Evolutionary conservation across 64 coral and sea anemone genomes (phyloP), one percentile per base, ranked within the genome.

Genomic region (Trachythela sp.): DNA sequence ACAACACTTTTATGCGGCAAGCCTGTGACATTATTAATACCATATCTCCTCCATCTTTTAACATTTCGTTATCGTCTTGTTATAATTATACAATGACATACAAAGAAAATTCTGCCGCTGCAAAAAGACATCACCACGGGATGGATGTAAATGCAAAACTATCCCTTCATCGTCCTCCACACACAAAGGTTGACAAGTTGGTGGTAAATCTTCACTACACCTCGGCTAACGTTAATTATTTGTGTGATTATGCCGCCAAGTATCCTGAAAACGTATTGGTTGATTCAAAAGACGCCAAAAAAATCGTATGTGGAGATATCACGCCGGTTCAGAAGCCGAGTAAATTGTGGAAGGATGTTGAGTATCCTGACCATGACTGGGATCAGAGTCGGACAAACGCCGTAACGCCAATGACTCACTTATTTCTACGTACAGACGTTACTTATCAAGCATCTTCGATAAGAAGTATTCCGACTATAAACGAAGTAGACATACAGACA

Each of bases 221-320:
- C 22, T 71, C 87, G 48, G 42, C 42, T 45, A 45, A 45, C 11
- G 70, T 89, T 10, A 51, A 89, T 35, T 89, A 89, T 67, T 76
- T 31, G 33, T 32, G 22, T 27, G 64, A 48, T 31, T n/a, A n/a
- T 68, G 59, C 59, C 20, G 59, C 59, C 2, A 68, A n/a, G 20
- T 68, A 31, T 68, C 30, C 20, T 68, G 22, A 68, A 22, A n/a
- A 31, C 30, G 24, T 13, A 29, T 22, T 89, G 1, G 68, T 89
- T 4, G 68, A 77, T 77, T 89, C 38, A 20, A 89, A 83, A 50
- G 68, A 77, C 72, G 87, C 59, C 39, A 89, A 89, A 77, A 48
- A 71, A 89, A 89, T 33, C 42, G 54, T 89, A 9, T 77, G 43
- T 89, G 87, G 56, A 14, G 87, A 43, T 17, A 42, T 88, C 38